Base-by-base conservation (phyloP, 2,888 invertebrate species). In the Hipparchia sbordonii region DNA sequence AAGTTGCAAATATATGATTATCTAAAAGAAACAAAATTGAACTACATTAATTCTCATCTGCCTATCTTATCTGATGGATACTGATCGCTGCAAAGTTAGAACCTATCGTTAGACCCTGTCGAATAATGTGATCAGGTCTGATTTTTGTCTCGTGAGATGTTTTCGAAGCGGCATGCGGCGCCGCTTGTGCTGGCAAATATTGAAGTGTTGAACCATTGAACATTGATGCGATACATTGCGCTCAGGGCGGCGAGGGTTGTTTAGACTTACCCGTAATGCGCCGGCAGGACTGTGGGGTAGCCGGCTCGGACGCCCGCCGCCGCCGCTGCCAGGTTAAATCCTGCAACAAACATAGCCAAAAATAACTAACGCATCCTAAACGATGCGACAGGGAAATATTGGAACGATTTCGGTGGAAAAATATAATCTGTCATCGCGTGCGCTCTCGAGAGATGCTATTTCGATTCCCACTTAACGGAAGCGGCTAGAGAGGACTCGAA, bases 191-290 rank as follows among this genome's bases (percentile, higher is more conserved):
- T 92, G 92, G 89, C 87, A 92, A 92, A 92, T 90, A 89, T 90
- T 84, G 89, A 90, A 90, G 92, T 92, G 92, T 90, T 87, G 89
- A 91, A 89, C 92, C 90, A 92, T 90, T 88, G 87, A 93, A 93
- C 92, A 92, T 91, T 88, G 84, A 92, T 88, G 78, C 77, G 78
- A 72, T 74, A 90, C 84, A 89, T 80, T 87, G 86, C 84, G 82
- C 69, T 79, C 78, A 78, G 80, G 78, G 77, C 70, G 52, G 60
- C 67, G 60, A 63, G 57, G 66, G 39, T 68, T 60, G 65, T 75
- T 66, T 56, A 39, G 63, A 96, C 97, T 97, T 94, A 97, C 97
- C 97, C 97, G 87, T 97, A 97, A 87, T 97, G 97, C 79, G 97
- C 95, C 74, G 96, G 97, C 82, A 97, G 93, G 77, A 97, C 95